A percentile compares a stretch with the other conserved stretches of the same genome.
These are phyloP conservation scores for Enteromius viviparus DNA, from an alignment of 2,797 vertebrate species.

Conservation along the genomic window DNA sequence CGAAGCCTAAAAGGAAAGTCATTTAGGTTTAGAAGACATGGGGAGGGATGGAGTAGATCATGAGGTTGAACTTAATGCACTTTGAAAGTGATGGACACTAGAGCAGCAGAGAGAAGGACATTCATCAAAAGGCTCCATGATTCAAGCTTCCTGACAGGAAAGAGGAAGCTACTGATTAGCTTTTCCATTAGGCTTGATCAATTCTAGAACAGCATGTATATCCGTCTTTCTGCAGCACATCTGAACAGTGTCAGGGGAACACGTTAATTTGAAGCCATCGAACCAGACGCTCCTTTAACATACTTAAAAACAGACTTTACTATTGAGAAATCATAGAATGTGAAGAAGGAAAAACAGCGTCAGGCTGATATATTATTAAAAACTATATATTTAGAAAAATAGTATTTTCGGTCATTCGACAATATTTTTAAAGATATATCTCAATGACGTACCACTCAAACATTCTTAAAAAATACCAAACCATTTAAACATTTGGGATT, in stretches of 20 bases:
- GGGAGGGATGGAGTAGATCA: conserved; percentile 19
- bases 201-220: conserved; percentile 67
- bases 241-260: conserved; percentile 66
- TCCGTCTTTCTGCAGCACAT: conserved; percentile 68
- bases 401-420: background rate
- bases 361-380: background rate
- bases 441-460: background rate
- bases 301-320: conserved; percentile 48
- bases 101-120: conserved; percentile 52
- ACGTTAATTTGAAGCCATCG: conserved; percentile 65
- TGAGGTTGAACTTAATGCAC: conserved; percentile 63
- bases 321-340: conserved; percentile 59
- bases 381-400: background rate
- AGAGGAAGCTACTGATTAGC: conserved; percentile 74
- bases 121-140: conserved; percentile 55
- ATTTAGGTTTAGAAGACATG: background rate
- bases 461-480: background rate
- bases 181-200: conserved; percentile 72
- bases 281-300: conserved; percentile 62
- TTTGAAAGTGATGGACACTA: conserved; percentile 65
- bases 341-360: background rate
- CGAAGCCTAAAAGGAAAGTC: background rate
- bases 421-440: background rate
- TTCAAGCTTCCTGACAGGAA: conserved; percentile 64
- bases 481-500: background rate